Evolutionary conservation across 1,140 invertebrate species (phyloP).

Genomic region (Akabosia matsudoensis): DNA sequence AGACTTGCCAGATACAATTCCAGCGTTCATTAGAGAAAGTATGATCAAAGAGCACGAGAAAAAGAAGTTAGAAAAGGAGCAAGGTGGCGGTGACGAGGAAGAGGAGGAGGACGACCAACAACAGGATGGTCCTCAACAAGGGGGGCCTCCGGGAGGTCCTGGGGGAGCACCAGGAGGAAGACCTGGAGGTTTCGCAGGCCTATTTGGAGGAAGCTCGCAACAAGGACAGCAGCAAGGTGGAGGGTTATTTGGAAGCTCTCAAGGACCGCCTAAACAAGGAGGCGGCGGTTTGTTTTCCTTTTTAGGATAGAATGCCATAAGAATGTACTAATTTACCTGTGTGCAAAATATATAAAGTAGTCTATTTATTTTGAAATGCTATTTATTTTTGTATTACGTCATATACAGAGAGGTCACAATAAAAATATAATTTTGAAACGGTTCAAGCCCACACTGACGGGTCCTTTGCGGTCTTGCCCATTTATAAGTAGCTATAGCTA

Average conservation of each 20-base stretch:
- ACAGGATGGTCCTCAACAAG: not conserved
- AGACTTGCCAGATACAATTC: not conserved
- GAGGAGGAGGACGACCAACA: not conserved
- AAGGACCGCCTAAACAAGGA: not conserved
- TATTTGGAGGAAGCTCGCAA: not conserved
- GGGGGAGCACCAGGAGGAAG: not conserved
- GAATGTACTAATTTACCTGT: not conserved
- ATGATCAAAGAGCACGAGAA: slow-evolving; percentile 2
- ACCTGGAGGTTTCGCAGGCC: not conserved
- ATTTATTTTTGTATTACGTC: too few species aligned
- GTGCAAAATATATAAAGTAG: not conserved
- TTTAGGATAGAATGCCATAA: not conserved
- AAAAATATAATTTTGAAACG: too few species aligned
- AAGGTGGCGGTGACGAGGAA: not conserved
- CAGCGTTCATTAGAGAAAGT: not conserved
- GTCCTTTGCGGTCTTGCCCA: too few species aligned
- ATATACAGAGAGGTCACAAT: too few species aligned
- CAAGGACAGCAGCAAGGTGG: not conserved
- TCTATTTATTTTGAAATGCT: not conserved
- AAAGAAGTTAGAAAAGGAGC: not conserved
- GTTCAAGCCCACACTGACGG: too few species aligned
- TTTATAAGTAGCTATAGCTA: too few species aligned
- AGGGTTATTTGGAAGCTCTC: not conserved
- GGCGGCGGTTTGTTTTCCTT: slow-evolving; percentile 4
- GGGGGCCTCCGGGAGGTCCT: not conserved